Evolutionary conservation across 2,888 invertebrate genomes (phyloP).

Genomic region (Lasioglossum morio): DNA sequence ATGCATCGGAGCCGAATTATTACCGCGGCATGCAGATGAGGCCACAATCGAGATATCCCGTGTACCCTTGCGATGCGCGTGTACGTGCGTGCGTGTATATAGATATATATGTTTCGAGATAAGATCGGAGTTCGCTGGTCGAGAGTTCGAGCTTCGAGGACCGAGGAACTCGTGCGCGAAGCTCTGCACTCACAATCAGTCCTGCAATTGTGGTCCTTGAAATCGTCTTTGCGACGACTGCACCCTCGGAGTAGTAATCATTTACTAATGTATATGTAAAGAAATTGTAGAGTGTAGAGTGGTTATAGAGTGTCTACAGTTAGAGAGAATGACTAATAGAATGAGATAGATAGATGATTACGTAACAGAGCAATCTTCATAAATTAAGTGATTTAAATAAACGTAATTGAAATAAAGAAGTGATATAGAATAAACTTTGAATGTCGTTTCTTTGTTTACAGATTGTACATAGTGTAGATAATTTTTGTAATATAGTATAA

Average conservation of each 20-base stretch:
- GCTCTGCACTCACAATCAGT: neutral
- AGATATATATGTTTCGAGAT: constrained; percentile 58
- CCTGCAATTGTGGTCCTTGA: neutral
- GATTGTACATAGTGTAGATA: too few relatives aligned
- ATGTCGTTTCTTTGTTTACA: too few relatives aligned
- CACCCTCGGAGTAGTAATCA: neutral
- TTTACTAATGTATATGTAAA: too few relatives aligned
- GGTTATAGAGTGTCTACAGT: too few relatives aligned
- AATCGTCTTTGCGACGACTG: neutral
- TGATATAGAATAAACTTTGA: too few relatives aligned
- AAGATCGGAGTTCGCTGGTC: constrained; percentile 63
- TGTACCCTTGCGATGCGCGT: constrained; percentile 59
- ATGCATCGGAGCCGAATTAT: constrained; percentile 73
- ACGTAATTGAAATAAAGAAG: too few relatives aligned
- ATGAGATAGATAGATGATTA: too few relatives aligned
- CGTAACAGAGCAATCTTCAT: too few relatives aligned
- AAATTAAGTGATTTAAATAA: too few relatives aligned
- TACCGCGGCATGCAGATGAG: constrained; percentile 74
- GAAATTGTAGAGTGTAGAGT: too few relatives aligned
- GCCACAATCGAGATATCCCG: constrained; percentile 73
- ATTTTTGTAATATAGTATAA: too few relatives aligned
- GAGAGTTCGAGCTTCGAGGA: constrained; percentile 59
- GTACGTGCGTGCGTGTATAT: neutral
- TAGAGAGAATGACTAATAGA: too few relatives aligned
- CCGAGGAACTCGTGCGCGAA: constrained; percentile 25